Percentiles rank a stretch among this genome's conserved stretches.
Evolutionary conservation across 2,888 invertebrate species (phyloP).

Genomic region (Heliconius hortense): DNA sequence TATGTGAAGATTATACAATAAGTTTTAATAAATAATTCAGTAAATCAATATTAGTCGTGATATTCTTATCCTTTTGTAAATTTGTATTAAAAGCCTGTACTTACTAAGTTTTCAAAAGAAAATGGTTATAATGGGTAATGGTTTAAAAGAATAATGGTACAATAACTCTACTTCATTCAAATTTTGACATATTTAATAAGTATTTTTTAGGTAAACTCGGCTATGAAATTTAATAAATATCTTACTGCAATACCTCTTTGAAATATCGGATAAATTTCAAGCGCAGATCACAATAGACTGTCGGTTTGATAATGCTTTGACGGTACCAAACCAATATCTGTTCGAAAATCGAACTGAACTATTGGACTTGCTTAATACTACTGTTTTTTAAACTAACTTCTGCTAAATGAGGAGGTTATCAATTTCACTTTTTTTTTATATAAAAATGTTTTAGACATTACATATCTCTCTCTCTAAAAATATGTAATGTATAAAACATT

Average conservation of each 20-base stretch:
- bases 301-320: conserved; percentile 3
- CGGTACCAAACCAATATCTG: neutral
- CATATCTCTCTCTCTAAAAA: too few species aligned
- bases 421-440: too few species aligned
- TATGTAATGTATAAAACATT: neutral
- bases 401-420: too few species aligned
- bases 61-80: too few species aligned
- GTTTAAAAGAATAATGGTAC: neutral
- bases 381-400: too few species aligned
- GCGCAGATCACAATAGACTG: neutral
- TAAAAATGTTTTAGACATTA: too few species aligned
- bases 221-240: neutral
- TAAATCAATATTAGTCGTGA: too few species aligned
- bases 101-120: neutral
- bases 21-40: neutral
- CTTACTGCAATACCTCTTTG: neutral
- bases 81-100: neutral
- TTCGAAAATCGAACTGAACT: neutral
- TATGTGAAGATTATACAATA: neutral
- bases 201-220: neutral
- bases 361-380: neutral
- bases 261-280: neutral
- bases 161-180: neutral
- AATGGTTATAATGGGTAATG: too few species aligned
- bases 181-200: neutral